Evolutionary conservation across 2,888 invertebrate species (phyloP), one percentile per base, ranked within the genome.

Genomic region (Tetrapedia diversipes): DNA sequence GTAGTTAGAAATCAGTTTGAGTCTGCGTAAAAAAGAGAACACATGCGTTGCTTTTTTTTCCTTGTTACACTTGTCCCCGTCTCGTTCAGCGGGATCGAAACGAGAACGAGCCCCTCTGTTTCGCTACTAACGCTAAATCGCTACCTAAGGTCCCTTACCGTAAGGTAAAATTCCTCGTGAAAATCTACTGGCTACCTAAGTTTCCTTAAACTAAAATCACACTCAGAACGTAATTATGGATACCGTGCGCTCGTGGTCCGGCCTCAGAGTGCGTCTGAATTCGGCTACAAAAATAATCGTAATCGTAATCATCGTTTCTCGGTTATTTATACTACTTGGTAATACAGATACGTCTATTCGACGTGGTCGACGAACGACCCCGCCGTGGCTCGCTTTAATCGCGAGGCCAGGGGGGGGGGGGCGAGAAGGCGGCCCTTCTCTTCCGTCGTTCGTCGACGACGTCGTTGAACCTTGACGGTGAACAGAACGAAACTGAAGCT

Each of bases 151-250:
- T 34, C 4, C 59, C 59, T 70, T 24, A 16, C 77, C 70, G n/a
- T n/a, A n/a, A n/a, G 65, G 45, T 66, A 70, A 41, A n/a, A n/a
- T n/a, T 49, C 29, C 53, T 61, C 68, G 79, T 51, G 66, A 59
- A 47, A 47, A 66, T 66, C 72, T 84, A 83, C 84, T 83, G 75
- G 69, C 79, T 86, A 85, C 45, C 79, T 82, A 84, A 75, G 68
- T 74, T 57, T 65, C 24, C 82, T 85, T 85, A 85, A 84, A 76
- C 87, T 89, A 89, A 88, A 89, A 90, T 90, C 90, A 90, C 90
- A 90, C 90, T 89, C 89, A 87, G 89, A 90, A 89, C 85, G 83
- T 87, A 88, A 87, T 77, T 77, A 77, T 63, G 34, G 63, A 39
- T 60, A 68, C 61, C 65, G 79, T 66, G 75, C 60, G 69, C 47